Conservation (phyloP, 37 sponge, comb jelly and placozoan genomes). For the Cliona cf. orientalis region DNA sequence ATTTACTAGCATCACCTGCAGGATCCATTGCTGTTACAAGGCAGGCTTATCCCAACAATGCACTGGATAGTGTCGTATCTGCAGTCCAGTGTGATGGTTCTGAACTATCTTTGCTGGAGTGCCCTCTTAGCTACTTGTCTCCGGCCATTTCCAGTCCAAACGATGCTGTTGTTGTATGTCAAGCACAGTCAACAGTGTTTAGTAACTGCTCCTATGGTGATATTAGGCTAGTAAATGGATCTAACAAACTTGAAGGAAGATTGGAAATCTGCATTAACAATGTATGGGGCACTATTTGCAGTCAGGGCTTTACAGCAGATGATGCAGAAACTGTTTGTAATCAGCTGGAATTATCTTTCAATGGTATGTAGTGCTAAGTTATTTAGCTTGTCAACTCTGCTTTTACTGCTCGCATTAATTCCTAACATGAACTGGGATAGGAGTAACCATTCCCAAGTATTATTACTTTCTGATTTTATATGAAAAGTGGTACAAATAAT, state of each 20-base stretch:
- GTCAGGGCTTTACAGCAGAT: slow-evolving; percentile 38
- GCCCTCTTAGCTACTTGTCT: background rate
- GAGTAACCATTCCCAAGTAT: no score
- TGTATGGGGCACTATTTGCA: slow-evolving; percentile 68
- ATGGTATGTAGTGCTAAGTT: no score
- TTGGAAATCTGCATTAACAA: slow-evolving; percentile 51
- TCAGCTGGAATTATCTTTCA: slow-evolving; percentile 38
- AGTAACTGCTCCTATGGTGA: slow-evolving; percentile 25
- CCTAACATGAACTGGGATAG: no score
- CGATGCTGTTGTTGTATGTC: slow-evolving; percentile 27
- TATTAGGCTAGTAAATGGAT: slow-evolving; percentile 32
- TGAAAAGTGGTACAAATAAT: no score
- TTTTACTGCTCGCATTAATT: no score
- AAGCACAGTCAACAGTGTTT: background rate
- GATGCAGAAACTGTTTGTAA: slow-evolving; percentile 54
- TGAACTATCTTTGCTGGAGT: background rate
- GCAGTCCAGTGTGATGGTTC: slow-evolving; percentile 15
- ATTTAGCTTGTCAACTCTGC: no score
- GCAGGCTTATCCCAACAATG: background rate
- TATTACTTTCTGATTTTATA: no score
- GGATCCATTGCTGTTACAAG: slow-evolving; percentile 22
- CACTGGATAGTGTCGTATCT: no score
- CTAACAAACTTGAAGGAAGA: slow-evolving; percentile 7
- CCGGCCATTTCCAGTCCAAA: no score
- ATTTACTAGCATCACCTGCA: background rate